These are phyloP conservation scores for Amblyraja radiata DNA, from an alignment of 2,797 vertebrate species.

Conservation along the genomic window DNA sequence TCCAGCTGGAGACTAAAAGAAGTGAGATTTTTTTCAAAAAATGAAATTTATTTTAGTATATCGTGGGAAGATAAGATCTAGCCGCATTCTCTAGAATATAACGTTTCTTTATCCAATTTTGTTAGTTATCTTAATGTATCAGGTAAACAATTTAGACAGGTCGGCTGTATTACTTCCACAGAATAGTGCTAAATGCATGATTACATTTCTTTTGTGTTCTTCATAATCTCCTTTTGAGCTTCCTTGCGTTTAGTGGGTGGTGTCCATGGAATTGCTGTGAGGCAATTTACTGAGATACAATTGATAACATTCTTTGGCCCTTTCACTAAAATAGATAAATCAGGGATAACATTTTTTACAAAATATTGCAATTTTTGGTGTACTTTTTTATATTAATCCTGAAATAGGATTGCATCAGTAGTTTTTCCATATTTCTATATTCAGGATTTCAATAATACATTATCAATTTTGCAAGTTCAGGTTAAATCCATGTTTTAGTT, in stretches of 20 bases:
- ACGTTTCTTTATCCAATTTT: background rate
- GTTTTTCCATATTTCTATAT: background rate
- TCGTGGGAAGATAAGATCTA: background rate
- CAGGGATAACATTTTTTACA: background rate
- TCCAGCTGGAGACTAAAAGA: background rate
- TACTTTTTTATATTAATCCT: background rate
- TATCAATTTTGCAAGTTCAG: background rate
- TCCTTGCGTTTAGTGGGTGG: conserved; percentile 19
- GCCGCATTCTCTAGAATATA: background rate
- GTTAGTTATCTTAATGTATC: background rate
- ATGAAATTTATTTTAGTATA: background rate
- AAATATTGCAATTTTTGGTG: background rate
- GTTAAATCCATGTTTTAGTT: background rate
- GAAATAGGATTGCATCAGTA: background rate
- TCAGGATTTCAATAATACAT: background rate
- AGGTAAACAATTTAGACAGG: background rate
- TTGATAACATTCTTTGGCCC: conserved; percentile 34
- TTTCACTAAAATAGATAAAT: background rate
- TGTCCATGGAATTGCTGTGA: background rate
- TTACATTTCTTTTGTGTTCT: background rate
- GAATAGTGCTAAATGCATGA: background rate
- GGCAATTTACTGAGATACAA: background rate
- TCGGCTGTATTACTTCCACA: background rate
- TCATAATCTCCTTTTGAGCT: background rate
- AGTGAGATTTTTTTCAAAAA: background rate